Evolutionary conservation across 2,797 vertebrate species (phyloP), one percentile per base, ranked within the genome.

Genomic region (Perodicticus potto): DNA sequence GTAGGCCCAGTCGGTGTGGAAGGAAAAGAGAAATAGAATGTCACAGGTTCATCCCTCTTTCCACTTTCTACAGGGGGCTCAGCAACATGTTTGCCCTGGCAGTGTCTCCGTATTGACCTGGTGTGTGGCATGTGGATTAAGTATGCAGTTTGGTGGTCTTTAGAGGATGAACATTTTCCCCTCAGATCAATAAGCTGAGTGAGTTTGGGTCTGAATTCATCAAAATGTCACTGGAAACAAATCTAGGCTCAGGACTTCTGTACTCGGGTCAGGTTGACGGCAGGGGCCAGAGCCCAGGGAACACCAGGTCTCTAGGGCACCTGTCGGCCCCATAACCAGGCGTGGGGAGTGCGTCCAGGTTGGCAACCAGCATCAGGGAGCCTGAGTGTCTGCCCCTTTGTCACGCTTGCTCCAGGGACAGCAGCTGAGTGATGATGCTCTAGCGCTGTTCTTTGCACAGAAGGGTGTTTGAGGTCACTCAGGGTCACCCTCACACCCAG

Each of bases 161-260:
- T 95, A 91, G 95, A 94, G 93, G 94, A 89, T 86, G 89, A 94
- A 69, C 82, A 67, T 97, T 91, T 97, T 94, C 96, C 96, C 96
- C 83, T 92, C 32, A 93, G 67, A 96, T 97, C 96, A 95, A 97
- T 97, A 97, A 88, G 74, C 67, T 9, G 7, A 97, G 94, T 88
- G 92, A 96, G 77, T 84, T 90, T 61, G n/a, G 84, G 83, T 82
- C 92, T 96, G 91, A 96, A 88, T 97, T 94, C 95, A 94, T 95
- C 96, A 97, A 92, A 97, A 95, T 85, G 96, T 95, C 91, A 91
- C 70, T 70, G 5, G 91, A 69, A 94, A 86, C 55, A 94, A 88
- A 96, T 92, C 92, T 43, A 88, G 57, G 59, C 8, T 72, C 63
- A 90, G 74, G 82, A 73, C 29, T 90, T 96, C n/a, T 77, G 73